These are phyloP conservation scores for Phortica variegata DNA, from an alignment of 1,140 invertebrate genomes.

Conservation along the genomic window DNA sequence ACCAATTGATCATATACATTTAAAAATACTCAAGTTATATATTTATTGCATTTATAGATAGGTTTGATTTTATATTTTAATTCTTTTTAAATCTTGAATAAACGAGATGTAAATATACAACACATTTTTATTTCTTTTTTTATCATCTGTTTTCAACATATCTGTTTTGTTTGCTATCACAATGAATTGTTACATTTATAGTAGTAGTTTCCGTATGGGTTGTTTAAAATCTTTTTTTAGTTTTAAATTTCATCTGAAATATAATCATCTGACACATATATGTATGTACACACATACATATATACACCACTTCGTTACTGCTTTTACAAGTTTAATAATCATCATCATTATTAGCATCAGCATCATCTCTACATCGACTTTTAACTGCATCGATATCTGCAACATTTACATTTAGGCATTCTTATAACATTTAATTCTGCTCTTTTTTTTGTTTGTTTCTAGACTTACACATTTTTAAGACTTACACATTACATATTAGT, in stretches of 20 bases:
- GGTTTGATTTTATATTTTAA: constrained; percentile 38
- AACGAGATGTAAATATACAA: constrained; percentile 54
- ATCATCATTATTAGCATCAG: constrained; percentile 17
- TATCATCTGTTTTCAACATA: constrained; percentile 32
- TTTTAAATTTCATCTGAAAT: constrained; percentile 50
- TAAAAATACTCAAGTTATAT: neutral
- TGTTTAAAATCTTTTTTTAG: constrained; percentile 51
- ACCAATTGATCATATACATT: no score
- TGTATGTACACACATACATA: constrained; percentile 24
- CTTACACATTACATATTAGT: constrained; percentile 34
- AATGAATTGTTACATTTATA: constrained; percentile 58
- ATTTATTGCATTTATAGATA: constrained; percentile 37
- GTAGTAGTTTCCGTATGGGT: constrained; percentile 49
- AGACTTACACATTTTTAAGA: constrained; percentile 1
- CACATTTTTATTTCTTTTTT: constrained; percentile 36
- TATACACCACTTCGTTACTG: constrained; percentile 9
- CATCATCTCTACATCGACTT: neutral
- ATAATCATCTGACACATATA: constrained; percentile 47
- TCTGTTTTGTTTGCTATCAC: constrained; percentile 56
- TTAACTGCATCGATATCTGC: constrained; percentile 7
- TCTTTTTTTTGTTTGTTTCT: constrained; percentile 30
- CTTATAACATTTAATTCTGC: constrained; percentile 45
- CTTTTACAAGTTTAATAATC: no score
- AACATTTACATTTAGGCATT: constrained; percentile 36
- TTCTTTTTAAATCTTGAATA: constrained; percentile 33